Conservation (phyloP, 2,797 vertebrate genomes). For the Tapera naevia region DNA sequence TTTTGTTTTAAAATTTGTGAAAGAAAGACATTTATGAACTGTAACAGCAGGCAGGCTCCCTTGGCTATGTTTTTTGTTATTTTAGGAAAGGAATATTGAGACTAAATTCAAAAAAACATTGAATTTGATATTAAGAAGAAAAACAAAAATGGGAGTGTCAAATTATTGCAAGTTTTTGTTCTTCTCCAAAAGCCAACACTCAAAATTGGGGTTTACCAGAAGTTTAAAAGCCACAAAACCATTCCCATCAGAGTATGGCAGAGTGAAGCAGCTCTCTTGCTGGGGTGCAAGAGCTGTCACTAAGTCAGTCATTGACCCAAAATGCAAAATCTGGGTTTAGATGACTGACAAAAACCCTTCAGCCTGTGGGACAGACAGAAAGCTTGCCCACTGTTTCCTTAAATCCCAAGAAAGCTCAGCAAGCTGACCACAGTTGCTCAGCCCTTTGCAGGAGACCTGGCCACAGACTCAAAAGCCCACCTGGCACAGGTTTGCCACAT, state of each 20-base stretch:
- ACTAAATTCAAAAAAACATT: not conserved
- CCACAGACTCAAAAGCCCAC: not conserved
- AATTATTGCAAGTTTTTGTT: not conserved
- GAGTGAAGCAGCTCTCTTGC: not conserved
- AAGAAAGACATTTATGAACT: not conserved
- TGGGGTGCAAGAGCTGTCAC: not conserved
- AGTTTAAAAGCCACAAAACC: not conserved
- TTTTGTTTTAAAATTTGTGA: constrained; percentile 34
- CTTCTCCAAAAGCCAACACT: not conserved
- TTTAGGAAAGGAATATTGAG: not conserved
- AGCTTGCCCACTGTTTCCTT: not conserved
- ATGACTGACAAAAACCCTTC: not conserved
- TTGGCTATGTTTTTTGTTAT: not conserved
- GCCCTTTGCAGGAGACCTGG: not conserved
- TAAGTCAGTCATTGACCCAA: not conserved
- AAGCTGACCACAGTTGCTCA: not conserved
- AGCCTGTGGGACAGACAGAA: not conserved
- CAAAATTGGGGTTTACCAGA: not conserved
- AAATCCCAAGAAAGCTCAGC: not conserved
- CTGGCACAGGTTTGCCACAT: not conserved
- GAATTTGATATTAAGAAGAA: not conserved
- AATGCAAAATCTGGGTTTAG: not conserved
- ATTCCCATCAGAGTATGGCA: not conserved
- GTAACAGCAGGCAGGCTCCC: not conserved
- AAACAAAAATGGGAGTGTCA: not conserved